Evolutionary conservation across 2,113 vertebrate genomes (phyloP).

Genomic region (Litocranius walleri): DNA sequence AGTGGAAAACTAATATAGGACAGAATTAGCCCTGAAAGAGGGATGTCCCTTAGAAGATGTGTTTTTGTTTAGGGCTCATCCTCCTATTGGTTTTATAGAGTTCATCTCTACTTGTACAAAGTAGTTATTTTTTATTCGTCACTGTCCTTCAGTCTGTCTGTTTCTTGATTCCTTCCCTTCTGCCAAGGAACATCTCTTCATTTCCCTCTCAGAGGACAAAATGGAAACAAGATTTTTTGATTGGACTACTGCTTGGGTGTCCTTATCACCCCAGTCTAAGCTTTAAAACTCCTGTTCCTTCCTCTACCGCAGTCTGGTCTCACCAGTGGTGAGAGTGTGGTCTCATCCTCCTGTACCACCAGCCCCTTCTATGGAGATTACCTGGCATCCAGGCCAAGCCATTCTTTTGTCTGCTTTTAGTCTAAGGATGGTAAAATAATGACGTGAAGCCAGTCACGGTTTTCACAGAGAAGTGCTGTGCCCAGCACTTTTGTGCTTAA

Average conservation of each 20-base stretch:
- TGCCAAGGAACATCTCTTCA: not conserved
- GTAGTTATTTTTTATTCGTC: not conserved
- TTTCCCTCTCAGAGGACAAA: not conserved
- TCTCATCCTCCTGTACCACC: not conserved
- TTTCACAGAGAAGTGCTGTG: not conserved
- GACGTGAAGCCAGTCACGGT: not conserved
- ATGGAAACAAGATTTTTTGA: not conserved
- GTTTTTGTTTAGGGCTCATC: not conserved
- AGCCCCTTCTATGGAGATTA: not conserved
- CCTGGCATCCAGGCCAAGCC: not conserved
- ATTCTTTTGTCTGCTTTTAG: not conserved
- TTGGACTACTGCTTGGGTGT: not conserved
- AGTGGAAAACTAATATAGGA: not conserved
- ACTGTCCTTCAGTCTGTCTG: not conserved
- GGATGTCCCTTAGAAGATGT: not conserved
- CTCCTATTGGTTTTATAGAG: not conserved
- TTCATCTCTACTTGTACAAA: not conserved
- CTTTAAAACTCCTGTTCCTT: not conserved
- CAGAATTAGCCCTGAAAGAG: not conserved
- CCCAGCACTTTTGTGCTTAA: not conserved
- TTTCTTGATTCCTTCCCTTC: not conserved
- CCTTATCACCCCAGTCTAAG: not conserved
- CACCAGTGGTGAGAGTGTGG: not conserved
- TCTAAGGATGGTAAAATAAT: not conserved
- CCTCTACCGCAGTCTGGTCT: rapidly evolving